Conservation (phyloP, 2,888 invertebrate species). For the Campoplex capitator region DNA sequence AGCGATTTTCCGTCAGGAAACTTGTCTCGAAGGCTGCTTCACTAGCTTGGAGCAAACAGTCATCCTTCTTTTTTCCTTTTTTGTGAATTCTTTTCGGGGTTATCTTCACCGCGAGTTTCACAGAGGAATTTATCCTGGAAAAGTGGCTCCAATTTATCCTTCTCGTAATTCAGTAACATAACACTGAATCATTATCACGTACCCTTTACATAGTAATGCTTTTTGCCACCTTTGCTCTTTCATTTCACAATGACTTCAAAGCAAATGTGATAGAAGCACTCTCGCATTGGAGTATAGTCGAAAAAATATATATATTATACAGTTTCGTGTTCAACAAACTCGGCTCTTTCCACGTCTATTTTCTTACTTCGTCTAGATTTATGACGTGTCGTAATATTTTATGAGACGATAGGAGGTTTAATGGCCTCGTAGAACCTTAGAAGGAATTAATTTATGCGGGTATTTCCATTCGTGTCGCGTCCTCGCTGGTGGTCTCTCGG, state of each 20-base stretch:
- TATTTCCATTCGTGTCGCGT: constrained; percentile 28
- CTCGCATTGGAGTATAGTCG: background rate
- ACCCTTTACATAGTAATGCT: background rate
- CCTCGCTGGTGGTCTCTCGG: background rate
- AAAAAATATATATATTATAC: constrained; percentile 17
- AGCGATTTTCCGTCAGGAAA: background rate
- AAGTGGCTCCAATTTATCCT: background rate
- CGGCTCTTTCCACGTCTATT: constrained; percentile 1
- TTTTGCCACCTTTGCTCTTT: background rate
- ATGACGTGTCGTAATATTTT: constrained; percentile 57
- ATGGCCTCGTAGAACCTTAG: constrained; percentile 5
- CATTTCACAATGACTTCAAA: background rate
- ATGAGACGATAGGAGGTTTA: constrained; percentile 27
- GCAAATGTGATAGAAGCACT: constrained; percentile 22
- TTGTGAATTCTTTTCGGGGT: background rate
- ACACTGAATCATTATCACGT: constrained; percentile 1
- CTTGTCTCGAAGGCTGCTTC: background rate
- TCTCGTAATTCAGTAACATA: constrained; percentile 1
- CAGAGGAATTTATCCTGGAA: background rate
- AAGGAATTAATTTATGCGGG: constrained; percentile 60
- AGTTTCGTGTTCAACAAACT: constrained; percentile 19
- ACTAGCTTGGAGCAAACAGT: background rate
- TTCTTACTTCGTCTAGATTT: constrained; percentile 34
- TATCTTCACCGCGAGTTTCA: background rate
- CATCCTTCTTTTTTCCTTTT: background rate